phyloP scores from a whole-genome alignment of 1,140 invertebrate species.

The Ylistrum balloti region DNA sequence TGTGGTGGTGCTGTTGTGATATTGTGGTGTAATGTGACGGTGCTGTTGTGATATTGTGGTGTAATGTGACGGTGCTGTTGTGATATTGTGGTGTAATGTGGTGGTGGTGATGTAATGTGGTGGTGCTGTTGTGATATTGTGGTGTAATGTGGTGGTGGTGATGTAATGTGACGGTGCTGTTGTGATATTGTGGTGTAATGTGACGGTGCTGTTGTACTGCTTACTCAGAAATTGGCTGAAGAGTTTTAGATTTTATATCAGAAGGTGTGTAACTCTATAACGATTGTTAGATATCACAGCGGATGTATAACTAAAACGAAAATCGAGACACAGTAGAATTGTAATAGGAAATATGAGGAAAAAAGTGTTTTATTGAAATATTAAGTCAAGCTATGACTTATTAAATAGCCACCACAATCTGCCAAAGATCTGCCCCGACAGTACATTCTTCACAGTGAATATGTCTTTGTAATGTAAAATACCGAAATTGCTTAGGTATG shows the following conservation, averaged over 20 bases:
- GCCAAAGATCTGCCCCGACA: not conserved
- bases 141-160: not conserved
- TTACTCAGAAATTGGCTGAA: not conserved
- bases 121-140: not conserved
- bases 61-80: no score
- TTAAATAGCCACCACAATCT: not conserved
- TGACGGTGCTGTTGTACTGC: not conserved
- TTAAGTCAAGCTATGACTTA: not conserved
- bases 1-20: no score
- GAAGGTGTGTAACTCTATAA: not conserved
- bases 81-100: no score
- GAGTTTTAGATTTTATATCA: not conserved
- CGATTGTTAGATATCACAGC: no score
- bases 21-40: no score
- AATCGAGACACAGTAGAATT: not conserved
- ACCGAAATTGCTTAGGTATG: not conserved
- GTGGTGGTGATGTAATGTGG: not conserved
- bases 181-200: no score
- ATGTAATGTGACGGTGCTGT: no score
- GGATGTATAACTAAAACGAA: not conserved
- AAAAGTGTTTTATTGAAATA: not conserved
- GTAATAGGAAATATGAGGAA: not conserved
- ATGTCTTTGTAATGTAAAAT: slow-evolving; percentile 36
- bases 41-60: no score
- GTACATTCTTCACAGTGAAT: not conserved